Base-by-base conservation (phyloP, 2,113 vertebrate species). In the Echinops telfairi region DNA sequence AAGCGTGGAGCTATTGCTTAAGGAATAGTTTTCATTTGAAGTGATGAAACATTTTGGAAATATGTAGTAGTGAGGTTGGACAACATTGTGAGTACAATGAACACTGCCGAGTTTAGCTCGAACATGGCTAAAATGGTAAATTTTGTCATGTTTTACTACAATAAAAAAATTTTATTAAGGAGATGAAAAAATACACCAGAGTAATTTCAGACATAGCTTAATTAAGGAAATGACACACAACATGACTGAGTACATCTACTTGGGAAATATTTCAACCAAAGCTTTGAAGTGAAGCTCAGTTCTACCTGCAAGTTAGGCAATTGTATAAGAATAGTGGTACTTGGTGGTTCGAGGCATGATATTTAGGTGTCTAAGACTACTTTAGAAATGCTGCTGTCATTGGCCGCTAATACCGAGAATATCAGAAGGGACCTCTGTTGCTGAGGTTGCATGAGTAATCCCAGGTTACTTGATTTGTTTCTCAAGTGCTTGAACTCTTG, bases 301-400 rank as follows among this genome's bases (percentile, higher is more conserved):
- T 89, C 88, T 47, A 1, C 53, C 17, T 83, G 81, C 81, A 77
- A 85, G 71, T 80, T 17, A 95, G 38, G n/a, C 40, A 83, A 91
- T 0, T 87, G 2, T n/a, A 83, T 76, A 76, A 90, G 66, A 31
- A 82, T 0, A 77, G 11, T 80, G 38, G 86, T 36, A 86, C 1
- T 58, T 43, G 9, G 22, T 7, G 36, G 78, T 31, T 64, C 12
- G 47, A 53, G 47, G 12, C 5, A 9, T 53, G 47, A 14, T 53
- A 53, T 53, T 47, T 53, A 53, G 47, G 47, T 10, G 47, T 14
- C 36, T 20, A 89, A 81, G 38, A 87, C 60, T 7, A 60, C 27
- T 88, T 93, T 27, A 92, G 53, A 94, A 89, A 93, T 85, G 78
- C 12, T 93, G 60, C 17, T 76, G 15, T n/a, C 64, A 85, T 29